Evolutionary conservation across 2,888 invertebrate genomes (phyloP), one percentile per base, ranked within the genome.

Genomic region (Phymatocera aterrima): DNA sequence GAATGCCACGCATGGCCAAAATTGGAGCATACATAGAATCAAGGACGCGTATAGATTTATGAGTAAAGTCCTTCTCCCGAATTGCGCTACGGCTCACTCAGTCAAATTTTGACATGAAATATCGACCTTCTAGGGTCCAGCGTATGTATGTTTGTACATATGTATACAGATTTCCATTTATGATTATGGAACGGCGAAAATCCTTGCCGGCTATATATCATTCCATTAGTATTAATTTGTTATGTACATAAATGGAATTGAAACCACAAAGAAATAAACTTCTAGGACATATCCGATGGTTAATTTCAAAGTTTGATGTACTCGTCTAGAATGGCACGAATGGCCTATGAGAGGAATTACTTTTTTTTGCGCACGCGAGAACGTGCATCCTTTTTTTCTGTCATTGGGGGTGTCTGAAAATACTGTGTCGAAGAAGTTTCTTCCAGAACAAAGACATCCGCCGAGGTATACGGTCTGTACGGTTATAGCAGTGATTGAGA

Each of bases 61-160:
- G 68, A 15, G 68, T 68, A 43, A 18, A 28, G 46, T 68, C 68
- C 68, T 68, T 68, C 65, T 68, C 28, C 24, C 6, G 15, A 46
- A 68, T 68, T 24, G 40, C 24, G 46, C n/a, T 28, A 28, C 68
- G 24, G 40, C 34, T 37, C 34, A 18, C 34, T 12, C 18, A 72
- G 43, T 48, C 48, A 34, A 72, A 72, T 72, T 72, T 72, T 72
- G 8, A 72, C 31, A 72, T 51, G 48, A 72, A 48, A 48, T 48
- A 72, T 72, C 72, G 72, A 24, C 72, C 68, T 68, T 68, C 68
- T 68, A 68, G 61, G 68, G 46, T 46, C 43, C 34, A 51, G 48
- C 12, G 48, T 51, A n/a, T n/a, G n/a, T n/a, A n/a, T n/a, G n/a
- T n/a, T n/a, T n/a, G n/a, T n/a, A n/a, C n/a, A n/a, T n/a, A n/a